Conservation (phyloP, 2,113 vertebrate species). For the Coturnix japonica region DNA sequence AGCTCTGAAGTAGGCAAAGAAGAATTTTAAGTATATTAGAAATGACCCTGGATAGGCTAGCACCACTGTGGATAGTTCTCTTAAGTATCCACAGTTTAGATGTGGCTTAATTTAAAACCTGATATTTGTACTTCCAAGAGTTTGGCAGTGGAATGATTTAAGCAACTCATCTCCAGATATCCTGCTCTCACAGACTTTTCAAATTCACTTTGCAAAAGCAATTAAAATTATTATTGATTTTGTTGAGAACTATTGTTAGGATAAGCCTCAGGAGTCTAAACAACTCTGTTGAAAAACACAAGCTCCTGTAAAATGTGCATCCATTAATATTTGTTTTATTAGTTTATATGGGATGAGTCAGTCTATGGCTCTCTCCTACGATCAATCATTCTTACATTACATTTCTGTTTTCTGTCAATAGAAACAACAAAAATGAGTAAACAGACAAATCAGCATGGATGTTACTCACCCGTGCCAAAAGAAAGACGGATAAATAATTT, state of each 20-base stretch:
- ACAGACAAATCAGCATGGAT: neutral
- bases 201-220: neutral
- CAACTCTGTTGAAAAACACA: neutral
- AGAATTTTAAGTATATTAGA: neutral
- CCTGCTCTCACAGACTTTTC: neutral
- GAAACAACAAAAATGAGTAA: neutral
- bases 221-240: neutral
- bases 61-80: neutral
- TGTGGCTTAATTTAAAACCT: neutral
- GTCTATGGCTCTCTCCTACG: neutral
- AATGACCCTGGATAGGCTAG: neutral
- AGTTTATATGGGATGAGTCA: neutral
- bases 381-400: neutral
- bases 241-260: neutral
- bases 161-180: neutral
- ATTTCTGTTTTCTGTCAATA: neutral
- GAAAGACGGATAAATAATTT: neutral
- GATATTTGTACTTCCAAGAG: neutral
- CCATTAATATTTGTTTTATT: slow-evolving; percentile 2
- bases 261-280: neutral
- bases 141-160: neutral
- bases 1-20: neutral
- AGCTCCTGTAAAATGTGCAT: neutral
- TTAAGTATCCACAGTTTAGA: neutral
- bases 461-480: neutral